Conservation (phyloP, 2,888 invertebrate genomes). For the Callosobruchus maculatus region DNA sequence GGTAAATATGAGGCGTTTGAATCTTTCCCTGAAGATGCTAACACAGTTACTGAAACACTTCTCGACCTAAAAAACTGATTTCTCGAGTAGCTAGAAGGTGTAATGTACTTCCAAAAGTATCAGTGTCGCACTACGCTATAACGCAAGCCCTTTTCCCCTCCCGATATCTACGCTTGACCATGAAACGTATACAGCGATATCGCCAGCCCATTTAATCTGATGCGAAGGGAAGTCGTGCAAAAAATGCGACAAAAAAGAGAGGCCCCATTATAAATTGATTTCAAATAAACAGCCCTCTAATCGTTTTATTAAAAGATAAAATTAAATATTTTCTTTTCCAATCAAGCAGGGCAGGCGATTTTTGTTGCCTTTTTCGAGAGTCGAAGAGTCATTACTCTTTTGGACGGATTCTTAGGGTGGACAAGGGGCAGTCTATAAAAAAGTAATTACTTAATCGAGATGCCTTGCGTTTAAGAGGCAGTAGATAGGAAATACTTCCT, state of each 20-base stretch:
- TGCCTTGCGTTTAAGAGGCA: not conserved
- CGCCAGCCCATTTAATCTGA: conserved; percentile 20
- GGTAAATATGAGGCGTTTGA: no score
- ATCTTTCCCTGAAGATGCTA: no score
- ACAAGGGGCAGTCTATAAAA: not conserved
- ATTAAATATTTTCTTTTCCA: conserved; percentile 35
- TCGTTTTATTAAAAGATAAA: conserved; percentile 34
- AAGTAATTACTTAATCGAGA: not conserved
- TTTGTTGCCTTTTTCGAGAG: conserved; percentile 5
- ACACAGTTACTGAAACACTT: no score
- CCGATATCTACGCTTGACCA: conserved; percentile 9
- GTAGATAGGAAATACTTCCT: not conserved
- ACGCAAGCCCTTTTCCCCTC: not conserved
- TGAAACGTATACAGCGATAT: conserved; percentile 11
- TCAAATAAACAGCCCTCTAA: conserved; percentile 32
- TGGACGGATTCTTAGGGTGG: not conserved
- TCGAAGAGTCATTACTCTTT: not conserved
- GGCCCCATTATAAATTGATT: conserved; percentile 29
- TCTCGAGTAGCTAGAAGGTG: no score
- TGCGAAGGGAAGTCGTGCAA: conserved; percentile 25
- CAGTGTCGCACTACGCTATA: no score
- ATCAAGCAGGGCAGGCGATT: conserved; percentile 21
- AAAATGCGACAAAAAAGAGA: conserved; percentile 26
- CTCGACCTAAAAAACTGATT: no score
- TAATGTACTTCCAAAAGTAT: no score